Evolutionary conservation across 2,113 vertebrate genomes (phyloP).

Genomic region (Scartelaos histophorus): DNA sequence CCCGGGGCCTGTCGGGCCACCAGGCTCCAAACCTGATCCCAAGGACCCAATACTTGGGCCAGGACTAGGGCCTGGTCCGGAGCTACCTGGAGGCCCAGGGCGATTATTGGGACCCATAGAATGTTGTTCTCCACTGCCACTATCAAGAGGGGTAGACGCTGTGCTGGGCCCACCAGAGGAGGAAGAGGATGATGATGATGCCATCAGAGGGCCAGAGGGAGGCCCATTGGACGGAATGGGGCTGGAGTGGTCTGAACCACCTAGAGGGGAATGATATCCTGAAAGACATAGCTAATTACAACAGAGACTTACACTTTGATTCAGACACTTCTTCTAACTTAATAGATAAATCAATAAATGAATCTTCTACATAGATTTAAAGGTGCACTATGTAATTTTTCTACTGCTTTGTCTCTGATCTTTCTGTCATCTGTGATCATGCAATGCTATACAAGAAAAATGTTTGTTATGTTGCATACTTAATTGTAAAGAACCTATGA

Average conservation of each 20-base stretch:
- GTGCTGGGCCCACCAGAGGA: conserved; percentile 75
- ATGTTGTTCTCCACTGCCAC: conserved; percentile 79
- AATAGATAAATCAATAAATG: not conserved
- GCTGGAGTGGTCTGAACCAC: conserved; percentile 91
- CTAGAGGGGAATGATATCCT: conserved; percentile 94
- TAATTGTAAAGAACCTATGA: not conserved
- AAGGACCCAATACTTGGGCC: conserved; percentile 55
- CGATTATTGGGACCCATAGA: conserved; percentile 79
- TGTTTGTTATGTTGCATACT: not conserved
- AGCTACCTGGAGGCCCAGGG: conserved; percentile 43
- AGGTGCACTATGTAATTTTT: not conserved
- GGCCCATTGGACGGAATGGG: conserved; percentile 90
- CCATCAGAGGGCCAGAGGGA: conserved; percentile 83
- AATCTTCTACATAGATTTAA: not conserved
- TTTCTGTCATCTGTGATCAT: not conserved
- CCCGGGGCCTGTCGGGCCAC: conserved; percentile 33
- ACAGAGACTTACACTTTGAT: not conserved
- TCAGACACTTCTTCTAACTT: no score
- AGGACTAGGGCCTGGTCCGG: conserved; percentile 60
- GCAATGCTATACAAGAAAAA: not conserved
- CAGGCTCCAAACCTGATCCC: conserved; percentile 54
- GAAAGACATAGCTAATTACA: conserved; percentile 9
- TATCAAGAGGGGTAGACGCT: conserved; percentile 80
- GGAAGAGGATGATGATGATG: conserved; percentile 71
- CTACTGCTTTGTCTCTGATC: no score